Evolutionary conservation across 2,797 vertebrate species (phyloP), one percentile per base, ranked within the genome.

Genomic region (Lithobates pipiens): DNA sequence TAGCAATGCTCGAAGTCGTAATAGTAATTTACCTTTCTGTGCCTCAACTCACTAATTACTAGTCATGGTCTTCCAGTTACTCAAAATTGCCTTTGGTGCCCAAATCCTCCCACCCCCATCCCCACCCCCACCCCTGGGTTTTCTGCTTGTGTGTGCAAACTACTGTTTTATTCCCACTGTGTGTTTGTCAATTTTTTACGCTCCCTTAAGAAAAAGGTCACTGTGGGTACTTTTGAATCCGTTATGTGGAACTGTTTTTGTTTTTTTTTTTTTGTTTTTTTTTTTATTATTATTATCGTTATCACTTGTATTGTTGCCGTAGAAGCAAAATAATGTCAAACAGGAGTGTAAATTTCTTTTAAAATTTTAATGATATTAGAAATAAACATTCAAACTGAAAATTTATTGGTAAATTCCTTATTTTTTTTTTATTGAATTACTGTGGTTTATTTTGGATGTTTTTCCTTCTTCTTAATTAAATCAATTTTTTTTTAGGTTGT

Each of bases 41-140:
- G 85, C 85, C 85, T 86, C 61, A 67, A 82, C 65, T 77, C 71
- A 57, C n/a, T 74, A 27, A 77, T 68, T 77, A 78, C 69, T 78
- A 74, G 80, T 79, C 69, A 42, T 46, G 25, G 85, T 86, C 85
- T 86, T 86, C 80, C 80, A 79, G 75, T 79, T 73, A 65, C 44
- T 68, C 80, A 68, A 72, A 39, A 82, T 74, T 71, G 68, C 80
- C 85, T 73, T 82, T 68, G 34, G 70, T 77, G 68, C 44, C 72
- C 72, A 34, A 77, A 9, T 78, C n/a, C 61, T 32, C 72, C 72
- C 72, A 39, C 39, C 39, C 34, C 0, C 34, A 36, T 3, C 34
- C 34, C 39, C 39, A 9, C 39, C 39, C 39, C 39, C 39, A 16
- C n/a, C 42, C 11, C 72, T 8, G 29, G 11, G 25, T 63, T 25